Evolutionary conservation across 2,113 vertebrate species (phyloP).

Genomic region (Pipa parva): DNA sequence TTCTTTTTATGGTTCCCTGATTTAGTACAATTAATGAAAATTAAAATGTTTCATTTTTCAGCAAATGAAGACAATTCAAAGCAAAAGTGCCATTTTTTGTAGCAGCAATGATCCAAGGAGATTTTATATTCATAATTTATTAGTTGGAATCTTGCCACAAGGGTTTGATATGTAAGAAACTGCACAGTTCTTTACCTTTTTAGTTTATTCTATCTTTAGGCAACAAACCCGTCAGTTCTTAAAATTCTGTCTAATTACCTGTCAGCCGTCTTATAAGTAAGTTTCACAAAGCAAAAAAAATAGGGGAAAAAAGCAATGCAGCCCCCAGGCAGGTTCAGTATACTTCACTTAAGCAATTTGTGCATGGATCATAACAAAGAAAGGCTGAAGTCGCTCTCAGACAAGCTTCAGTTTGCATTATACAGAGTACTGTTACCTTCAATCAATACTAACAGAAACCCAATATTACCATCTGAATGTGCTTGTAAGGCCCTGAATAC

Average conservation of each 20-base stretch:
- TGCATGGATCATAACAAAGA: neutral
- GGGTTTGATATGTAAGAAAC: slow-evolving; percentile 26
- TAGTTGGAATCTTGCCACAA: slow-evolving; percentile 30
- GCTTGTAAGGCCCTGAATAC: no score
- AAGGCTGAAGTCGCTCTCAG: neutral
- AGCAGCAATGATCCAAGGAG: slow-evolving; percentile 15
- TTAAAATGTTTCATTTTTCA: slow-evolving; percentile 39
- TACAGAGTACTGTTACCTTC: neutral
- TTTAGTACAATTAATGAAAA: slow-evolving; percentile 29
- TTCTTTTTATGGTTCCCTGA: slow-evolving; percentile 19
- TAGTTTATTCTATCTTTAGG: slow-evolving; percentile 36
- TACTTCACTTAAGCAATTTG: neutral
- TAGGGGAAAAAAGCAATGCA: neutral
- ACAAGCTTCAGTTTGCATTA: neutral
- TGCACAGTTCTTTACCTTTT: slow-evolving; percentile 13
- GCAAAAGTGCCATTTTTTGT: slow-evolving; percentile 34
- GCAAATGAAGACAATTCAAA: slow-evolving; percentile 12
- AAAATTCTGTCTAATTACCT: slow-evolving; percentile 33
- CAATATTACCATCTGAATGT: neutral
- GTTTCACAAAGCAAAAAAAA: neutral
- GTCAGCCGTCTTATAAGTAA: slow-evolving; percentile 15
- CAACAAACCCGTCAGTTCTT: slow-evolving; percentile 22
- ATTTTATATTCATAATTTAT: slow-evolving; percentile 32
- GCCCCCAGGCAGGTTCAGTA: slow-evolving; percentile 3
- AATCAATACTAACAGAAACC: neutral